These are phyloP conservation scores for Melitaea cinxia DNA, from an alignment of 1,140 invertebrate genomes.

Conservation along the genomic window DNA sequence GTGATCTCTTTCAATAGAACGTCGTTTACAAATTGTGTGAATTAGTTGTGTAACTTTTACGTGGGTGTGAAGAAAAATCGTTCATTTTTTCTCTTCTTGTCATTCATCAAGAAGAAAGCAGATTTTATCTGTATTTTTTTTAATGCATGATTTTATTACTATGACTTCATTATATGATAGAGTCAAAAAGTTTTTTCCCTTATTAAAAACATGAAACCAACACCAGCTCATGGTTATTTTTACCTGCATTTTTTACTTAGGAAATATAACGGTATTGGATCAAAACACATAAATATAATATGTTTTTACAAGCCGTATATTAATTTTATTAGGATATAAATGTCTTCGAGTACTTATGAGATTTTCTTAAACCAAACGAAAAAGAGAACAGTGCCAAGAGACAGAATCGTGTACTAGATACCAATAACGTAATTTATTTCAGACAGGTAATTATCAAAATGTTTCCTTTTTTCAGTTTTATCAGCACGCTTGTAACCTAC, in stretches of 20 bases:
- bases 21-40: conserved; percentile 52
- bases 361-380: background rate
- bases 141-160: too few relatives aligned
- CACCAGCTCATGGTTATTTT: too few relatives aligned
- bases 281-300: background rate
- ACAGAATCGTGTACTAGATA: background rate
- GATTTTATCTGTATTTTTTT: background rate
- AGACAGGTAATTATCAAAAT: background rate
- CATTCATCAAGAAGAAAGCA: background rate
- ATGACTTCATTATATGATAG: too few relatives aligned
- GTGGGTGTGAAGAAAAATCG: conserved; percentile 12
- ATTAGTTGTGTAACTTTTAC: conserved; percentile 53
- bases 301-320: background rate
- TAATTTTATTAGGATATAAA: background rate
- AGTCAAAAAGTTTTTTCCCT: too few relatives aligned
- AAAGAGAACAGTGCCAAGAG: background rate
- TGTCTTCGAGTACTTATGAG: background rate
- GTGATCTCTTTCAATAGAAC: conserved; percentile 57
- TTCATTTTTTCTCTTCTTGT: background rate
- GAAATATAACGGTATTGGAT: background rate
- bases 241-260: too few relatives aligned
- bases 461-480: conserved; percentile 86
- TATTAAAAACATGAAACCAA: too few relatives aligned
- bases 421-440: background rate
- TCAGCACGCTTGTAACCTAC: conserved; percentile 93